These are phyloP conservation scores for Acanthaster planci DNA, from an alignment of 35 echinoderm and acorn worm genomes.

Conservation along the genomic window DNA sequence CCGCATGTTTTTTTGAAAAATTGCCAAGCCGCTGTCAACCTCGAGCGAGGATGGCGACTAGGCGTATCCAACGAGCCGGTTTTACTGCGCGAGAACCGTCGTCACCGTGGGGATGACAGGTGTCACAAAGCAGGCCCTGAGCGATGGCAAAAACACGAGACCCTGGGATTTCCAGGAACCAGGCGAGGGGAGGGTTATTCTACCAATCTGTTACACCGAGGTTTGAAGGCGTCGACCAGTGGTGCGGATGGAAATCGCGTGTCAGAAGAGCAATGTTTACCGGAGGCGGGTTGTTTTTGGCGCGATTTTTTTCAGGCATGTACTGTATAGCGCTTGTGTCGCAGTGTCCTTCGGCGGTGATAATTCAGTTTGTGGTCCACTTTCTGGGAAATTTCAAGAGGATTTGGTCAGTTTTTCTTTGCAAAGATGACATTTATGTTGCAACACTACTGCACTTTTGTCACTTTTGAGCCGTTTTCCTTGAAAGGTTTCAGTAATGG, in stretches of 20 bases:
- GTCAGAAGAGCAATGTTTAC: no score
- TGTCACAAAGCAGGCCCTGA: slow-evolving; percentile 3
- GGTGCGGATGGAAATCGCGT: no score
- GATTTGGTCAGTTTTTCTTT: not conserved
- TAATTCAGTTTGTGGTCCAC: no score
- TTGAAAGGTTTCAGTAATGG: not conserved
- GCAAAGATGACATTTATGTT: not conserved
- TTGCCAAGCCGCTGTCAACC: no score
- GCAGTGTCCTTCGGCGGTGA: no score
- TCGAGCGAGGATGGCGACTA: no score
- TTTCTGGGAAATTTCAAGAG: not conserved
- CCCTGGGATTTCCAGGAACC: slow-evolving; percentile 7
- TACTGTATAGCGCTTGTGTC: not conserved
- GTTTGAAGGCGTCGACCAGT: no score
- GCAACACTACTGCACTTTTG: not conserved
- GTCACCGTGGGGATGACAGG: not conserved
- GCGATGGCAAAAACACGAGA: not conserved
- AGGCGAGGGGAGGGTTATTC: not conserved
- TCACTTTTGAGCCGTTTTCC: not conserved
- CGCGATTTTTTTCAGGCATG: not conserved
- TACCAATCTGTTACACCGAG: no score
- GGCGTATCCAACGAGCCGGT: no score
- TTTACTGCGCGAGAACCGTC: no score
- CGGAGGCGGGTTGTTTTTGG: no score
- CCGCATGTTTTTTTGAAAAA: no score